These are phyloP conservation scores for Anoplophora glabripennis DNA, from an alignment of 1,140 invertebrate genomes.

Conservation along the genomic window DNA sequence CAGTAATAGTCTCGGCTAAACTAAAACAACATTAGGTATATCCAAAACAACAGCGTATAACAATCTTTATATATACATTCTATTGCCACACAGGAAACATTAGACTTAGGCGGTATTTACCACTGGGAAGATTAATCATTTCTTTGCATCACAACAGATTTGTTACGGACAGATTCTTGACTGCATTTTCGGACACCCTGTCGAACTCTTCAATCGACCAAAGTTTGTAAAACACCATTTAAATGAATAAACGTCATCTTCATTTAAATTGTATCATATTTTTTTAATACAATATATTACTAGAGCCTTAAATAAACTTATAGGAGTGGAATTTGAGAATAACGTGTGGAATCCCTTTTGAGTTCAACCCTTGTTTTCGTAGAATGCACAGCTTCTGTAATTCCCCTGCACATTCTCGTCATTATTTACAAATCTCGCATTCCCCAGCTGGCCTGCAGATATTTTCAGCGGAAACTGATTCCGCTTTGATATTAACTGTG, in stretches of 20 bases:
- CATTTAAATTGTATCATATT: conserved; percentile 3
- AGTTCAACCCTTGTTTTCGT: background rate
- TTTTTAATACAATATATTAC: background rate
- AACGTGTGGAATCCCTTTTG: background rate
- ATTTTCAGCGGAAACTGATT: background rate
- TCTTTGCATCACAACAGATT: too few relatives aligned
- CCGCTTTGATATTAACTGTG: too few relatives aligned
- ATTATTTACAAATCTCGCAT: conserved; percentile 2
- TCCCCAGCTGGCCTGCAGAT: background rate
- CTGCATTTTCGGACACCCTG: too few relatives aligned
- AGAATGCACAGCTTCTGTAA: conserved; percentile 3
- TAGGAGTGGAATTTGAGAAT: conserved; percentile 2
- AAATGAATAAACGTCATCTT: conserved; percentile 3
- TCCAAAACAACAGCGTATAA: too few relatives aligned
- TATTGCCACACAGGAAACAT: too few relatives aligned
- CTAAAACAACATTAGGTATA: too few relatives aligned
- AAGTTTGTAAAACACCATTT: conserved; percentile 7
- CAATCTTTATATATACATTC: too few relatives aligned
- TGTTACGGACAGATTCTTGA: too few relatives aligned
- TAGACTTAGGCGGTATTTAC: too few relatives aligned
- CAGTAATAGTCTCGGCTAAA: too few relatives aligned
- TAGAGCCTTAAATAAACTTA: too few relatives aligned
- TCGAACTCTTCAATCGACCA: conserved; percentile 9
- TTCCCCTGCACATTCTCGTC: background rate
- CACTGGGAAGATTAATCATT: too few relatives aligned